Evolutionary conservation across 1,140 invertebrate genomes (phyloP).

Genomic region (Drosophila kohkoa): DNA sequence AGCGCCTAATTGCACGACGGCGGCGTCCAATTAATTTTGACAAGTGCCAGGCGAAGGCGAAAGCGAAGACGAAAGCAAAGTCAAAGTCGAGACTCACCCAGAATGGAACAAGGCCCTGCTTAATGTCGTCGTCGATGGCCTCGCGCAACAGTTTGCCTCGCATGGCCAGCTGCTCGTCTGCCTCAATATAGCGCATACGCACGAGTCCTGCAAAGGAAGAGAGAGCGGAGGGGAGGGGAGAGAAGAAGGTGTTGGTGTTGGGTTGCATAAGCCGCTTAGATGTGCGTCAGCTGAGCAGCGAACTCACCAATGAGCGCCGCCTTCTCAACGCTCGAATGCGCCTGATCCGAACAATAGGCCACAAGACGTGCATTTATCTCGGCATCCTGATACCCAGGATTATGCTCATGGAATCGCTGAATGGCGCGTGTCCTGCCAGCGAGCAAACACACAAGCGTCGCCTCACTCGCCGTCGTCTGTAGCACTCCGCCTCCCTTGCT

Average conservation of each 20-base stretch:
- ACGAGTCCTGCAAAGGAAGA: constrained; percentile 89
- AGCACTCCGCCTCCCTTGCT: constrained; percentile 96
- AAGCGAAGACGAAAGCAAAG: not conserved
- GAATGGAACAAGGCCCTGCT: constrained; percentile 96
- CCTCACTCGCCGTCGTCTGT: constrained; percentile 96
- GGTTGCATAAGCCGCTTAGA: constrained; percentile 59
- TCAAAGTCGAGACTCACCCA: constrained; percentile 89
- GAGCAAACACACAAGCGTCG: constrained; percentile 95
- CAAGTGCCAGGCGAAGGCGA: constrained; percentile 32
- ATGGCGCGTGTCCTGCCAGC: constrained; percentile 96
- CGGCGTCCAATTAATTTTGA: constrained; percentile 78
- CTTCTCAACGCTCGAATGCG: constrained; percentile 98
- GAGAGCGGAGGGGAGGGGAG: not conserved
- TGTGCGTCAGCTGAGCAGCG: not conserved
- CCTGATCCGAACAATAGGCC: constrained; percentile 97
- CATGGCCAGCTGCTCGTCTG: constrained; percentile 93
- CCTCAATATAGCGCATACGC: constrained; percentile 96
- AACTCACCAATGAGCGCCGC: constrained; percentile 92
- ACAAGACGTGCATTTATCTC: constrained; percentile 96
- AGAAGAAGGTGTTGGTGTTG: constrained; percentile 15
- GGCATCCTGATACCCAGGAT: constrained; percentile 91
- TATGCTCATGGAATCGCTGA: constrained; percentile 87
- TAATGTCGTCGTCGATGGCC: constrained; percentile 93
- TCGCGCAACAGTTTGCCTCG: constrained; percentile 92
- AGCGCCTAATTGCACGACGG: constrained; percentile 43